Conservation (phyloP, 2,888 invertebrate genomes). For the Laothoe populi region DNA sequence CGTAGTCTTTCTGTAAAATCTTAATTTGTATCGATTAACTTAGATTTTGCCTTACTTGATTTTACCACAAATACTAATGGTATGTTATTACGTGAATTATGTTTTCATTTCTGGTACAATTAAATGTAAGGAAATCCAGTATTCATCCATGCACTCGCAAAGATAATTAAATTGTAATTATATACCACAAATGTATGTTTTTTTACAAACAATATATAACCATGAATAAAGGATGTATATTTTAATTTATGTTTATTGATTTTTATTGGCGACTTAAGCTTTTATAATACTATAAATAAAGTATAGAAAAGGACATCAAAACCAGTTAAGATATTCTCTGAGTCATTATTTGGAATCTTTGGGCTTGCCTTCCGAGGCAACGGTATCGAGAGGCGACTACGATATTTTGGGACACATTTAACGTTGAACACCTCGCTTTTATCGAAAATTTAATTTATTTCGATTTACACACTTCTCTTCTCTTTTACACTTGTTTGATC, state of each 20-base stretch:
- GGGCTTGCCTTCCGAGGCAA: constrained; percentile 48
- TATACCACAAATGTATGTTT: constrained; percentile 14
- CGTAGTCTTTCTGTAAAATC: neutral
- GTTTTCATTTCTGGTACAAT: constrained; percentile 13
- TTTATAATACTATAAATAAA: constrained; percentile 6
- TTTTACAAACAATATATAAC: neutral
- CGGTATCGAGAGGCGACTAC: constrained; percentile 56
- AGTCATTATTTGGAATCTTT: constrained; percentile 44
- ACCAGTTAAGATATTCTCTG: constrained; percentile 26
- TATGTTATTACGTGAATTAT: constrained; percentile 9
- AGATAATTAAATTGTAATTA: constrained; percentile 8
- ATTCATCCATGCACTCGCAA: constrained; percentile 1
- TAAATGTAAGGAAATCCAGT: neutral
- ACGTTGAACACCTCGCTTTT: constrained; percentile 31
- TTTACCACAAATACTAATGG: constrained; percentile 17
- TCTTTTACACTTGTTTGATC: neutral
- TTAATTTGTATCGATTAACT: constrained; percentile 14
- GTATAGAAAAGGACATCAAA: constrained; percentile 18
- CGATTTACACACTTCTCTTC: too few species aligned
- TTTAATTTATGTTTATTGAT: constrained; percentile 2
- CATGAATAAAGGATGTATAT: neutral
- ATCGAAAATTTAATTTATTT: neutral
- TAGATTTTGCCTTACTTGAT: constrained; percentile 6
- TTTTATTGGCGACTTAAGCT: neutral
- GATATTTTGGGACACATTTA: constrained; percentile 56